Conservation (phyloP, 2,888 invertebrate genomes). For the Troides helena region DNA sequence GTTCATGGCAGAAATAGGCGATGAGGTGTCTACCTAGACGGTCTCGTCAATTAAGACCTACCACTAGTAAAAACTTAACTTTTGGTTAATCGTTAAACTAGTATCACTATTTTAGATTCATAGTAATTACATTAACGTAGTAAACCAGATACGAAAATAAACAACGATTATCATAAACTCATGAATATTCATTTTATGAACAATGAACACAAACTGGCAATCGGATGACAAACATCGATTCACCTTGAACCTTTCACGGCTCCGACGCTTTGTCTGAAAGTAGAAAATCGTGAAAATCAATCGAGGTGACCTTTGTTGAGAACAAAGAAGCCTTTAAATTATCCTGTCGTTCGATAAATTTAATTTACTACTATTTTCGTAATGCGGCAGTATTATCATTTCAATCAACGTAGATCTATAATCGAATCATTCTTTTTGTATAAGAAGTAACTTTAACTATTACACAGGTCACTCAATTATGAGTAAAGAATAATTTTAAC, state of each 20-base stretch:
- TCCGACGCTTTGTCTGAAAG: slow-evolving; percentile 18
- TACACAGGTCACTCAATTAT: too few relatives aligned
- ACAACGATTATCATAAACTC: slow-evolving; percentile 8
- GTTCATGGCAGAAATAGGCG: too few relatives aligned
- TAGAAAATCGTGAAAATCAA: slow-evolving; percentile 11
- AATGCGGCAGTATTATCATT: too few relatives aligned
- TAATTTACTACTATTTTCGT: too few relatives aligned
- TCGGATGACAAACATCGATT: slow-evolving; percentile 10
- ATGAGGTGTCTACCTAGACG: too few relatives aligned
- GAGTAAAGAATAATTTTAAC: too few relatives aligned
- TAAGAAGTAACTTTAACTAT: too few relatives aligned
- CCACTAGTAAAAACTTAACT: too few relatives aligned
- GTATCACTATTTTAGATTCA: too few relatives aligned
- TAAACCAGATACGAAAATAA: neutral
- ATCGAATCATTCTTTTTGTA: too few relatives aligned
- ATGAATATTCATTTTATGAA: slow-evolving; percentile 19
- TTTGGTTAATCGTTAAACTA: too few relatives aligned
- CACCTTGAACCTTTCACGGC: slow-evolving; percentile 19
- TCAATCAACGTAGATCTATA: neutral
- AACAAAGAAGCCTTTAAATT: slow-evolving; percentile 7
- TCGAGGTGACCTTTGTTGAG: slow-evolving; percentile 9
- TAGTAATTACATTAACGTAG: neutral
- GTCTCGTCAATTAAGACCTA: too few relatives aligned
- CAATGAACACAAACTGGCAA: slow-evolving; percentile 8
- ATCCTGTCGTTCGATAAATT: neutral